Evolutionary conservation across 2,888 invertebrate species (phyloP), one percentile per base, ranked within the genome.

Genomic region (Hemistola chrysoprasaria): DNA sequence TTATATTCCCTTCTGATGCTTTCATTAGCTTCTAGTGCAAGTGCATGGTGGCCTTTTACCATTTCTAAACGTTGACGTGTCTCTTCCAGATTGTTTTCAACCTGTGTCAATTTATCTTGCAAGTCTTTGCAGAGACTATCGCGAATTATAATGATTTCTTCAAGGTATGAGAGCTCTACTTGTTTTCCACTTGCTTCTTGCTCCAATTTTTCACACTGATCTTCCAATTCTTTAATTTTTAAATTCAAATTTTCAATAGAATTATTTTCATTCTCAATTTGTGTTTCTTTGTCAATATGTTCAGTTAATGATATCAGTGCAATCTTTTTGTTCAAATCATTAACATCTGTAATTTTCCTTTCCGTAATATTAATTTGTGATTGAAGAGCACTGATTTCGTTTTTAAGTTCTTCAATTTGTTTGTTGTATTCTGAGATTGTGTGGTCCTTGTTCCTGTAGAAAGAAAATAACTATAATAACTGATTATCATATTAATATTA

Each of bases 1-100:
- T 85, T 89, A 47, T 89, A 89, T 57, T 89, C 89, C 23, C 84
- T 69, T 50, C 89, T 66, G 36, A 90, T 90, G 47, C 88, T 90
- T 56, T 89, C 89, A 65, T 90, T 89, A 2, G 89, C 89, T 60
- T 90, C 87, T 45, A 90, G 46, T 16, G 90, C 89, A 43, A 89
- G 62, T 24, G 81, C 78, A 70, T 89, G 90, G 53, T 89, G 89
- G 1, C 86, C 84, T 62, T 89, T 88, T 1, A 90, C 87, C 84
- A 89, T 84, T 67, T 88, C 87, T 23, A 88, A 67, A 42, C 86
- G 73, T 56, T 87, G 82, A 26, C 62, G 68, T n/a, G 80, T 78
- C 69, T 88, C 85, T 30, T 82, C 81, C 9, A 87, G 52, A 31
- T 63, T 61, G 32, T 59, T 65, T 65, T 86, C 86, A 34, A 71